These are phyloP conservation scores for Nycticryphes semicollaris DNA, from an alignment of 2,113 vertebrate genomes.

Conservation along the genomic window DNA sequence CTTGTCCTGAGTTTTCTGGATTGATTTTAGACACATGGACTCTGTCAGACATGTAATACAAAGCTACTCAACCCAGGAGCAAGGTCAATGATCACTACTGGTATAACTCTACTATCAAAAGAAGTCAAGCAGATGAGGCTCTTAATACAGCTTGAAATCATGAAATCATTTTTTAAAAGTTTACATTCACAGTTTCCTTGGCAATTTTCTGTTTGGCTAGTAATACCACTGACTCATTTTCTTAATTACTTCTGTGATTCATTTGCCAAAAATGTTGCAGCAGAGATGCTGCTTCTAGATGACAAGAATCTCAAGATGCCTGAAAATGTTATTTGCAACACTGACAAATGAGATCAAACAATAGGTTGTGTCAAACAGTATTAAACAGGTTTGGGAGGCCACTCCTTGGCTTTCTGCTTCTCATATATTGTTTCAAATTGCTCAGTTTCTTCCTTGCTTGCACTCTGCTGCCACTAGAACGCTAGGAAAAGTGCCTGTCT, in stretches of 20 bases:
- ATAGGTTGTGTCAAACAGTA: background rate
- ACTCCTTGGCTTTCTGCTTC: background rate
- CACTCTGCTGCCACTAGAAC: background rate
- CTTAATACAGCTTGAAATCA: background rate
- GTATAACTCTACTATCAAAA: background rate
- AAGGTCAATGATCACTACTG: background rate
- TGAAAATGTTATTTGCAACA: background rate
- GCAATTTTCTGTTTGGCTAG: background rate
- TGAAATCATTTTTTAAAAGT: background rate
- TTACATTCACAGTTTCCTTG: background rate
- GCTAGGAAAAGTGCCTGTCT: background rate
- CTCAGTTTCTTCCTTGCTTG: background rate
- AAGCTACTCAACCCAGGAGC: fast-evolving
- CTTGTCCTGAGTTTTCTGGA: background rate
- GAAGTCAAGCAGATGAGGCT: background rate
- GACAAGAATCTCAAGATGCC: background rate
- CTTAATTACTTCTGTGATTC: background rate
- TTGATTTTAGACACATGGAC: background rate
- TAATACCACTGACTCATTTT: background rate
- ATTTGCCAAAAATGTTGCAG: background rate
- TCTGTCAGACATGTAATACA: background rate
- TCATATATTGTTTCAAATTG: background rate
- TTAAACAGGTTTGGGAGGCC: background rate
- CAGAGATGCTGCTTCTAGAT: background rate
- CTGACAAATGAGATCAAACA: background rate